phyloP scores from a whole-genome alignment of 2,113 vertebrate genomes.

The Cynoglossus semilaevis region DNA sequence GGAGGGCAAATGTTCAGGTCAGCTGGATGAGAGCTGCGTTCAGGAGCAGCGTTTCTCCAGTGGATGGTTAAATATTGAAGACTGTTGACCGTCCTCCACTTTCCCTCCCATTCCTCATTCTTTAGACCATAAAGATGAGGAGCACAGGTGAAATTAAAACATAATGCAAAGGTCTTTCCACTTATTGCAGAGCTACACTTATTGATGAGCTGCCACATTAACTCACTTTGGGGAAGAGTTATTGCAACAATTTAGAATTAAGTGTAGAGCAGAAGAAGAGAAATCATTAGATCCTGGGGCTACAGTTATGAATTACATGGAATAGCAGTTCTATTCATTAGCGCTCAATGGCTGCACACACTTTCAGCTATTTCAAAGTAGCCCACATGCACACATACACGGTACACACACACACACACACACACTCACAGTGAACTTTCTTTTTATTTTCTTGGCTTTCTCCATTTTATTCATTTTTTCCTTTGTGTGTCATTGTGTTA shows the following conservation, averaged over 20 bases:
- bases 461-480: conserved; percentile 28
- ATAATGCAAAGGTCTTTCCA: conserved; percentile 74
- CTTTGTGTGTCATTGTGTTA: conserved; percentile 7
- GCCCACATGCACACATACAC: neutral
- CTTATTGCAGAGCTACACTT: conserved; percentile 60
- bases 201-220: conserved; percentile 77
- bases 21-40: conserved; percentile 37
- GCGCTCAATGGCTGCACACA: conserved; percentile 59
- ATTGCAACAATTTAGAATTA: conserved; percentile 74
- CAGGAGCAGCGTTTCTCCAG: conserved; percentile 21
- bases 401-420: neutral
- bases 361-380: conserved; percentile 52
- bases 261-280: conserved; percentile 65
- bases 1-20: conserved; percentile 28
- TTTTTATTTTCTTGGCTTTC: conserved; percentile 33
- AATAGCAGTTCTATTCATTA: conserved; percentile 71
- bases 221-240: conserved; percentile 69
- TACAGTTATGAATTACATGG: conserved; percentile 69
- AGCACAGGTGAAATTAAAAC: conserved; percentile 71
- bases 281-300: conserved; percentile 71
- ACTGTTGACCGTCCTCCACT: conserved; percentile 21
- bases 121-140: conserved; percentile 32
- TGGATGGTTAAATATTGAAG: conserved; percentile 64
- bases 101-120: conserved; percentile 10
- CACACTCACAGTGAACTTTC: conserved; percentile 26